Base-by-base conservation (phyloP, 2,797 vertebrate species). In the Macroramphosus scolopax region DNA sequence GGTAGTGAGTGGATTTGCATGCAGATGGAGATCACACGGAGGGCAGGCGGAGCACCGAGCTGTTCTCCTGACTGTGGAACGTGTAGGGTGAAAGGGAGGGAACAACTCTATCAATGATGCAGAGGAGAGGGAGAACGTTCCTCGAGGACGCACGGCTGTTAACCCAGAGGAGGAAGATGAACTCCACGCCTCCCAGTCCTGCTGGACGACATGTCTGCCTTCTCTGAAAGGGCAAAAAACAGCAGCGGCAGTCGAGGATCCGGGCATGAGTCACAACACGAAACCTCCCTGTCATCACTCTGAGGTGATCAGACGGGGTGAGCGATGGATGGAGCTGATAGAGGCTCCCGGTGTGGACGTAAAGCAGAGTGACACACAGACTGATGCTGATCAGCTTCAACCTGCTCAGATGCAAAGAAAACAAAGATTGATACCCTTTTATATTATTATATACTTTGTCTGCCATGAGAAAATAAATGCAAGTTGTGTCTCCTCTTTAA, bases 291-390 rank as follows among this genome's bases (percentile, higher is more conserved):
- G 14, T 38, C 45, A 45, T 54, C 49, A 28, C 25, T 16, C 35
- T 8, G 22, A 63, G 58, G 38, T 48, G 26, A 49, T 22, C 38
- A 32, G 36, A 66, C 13, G 44, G 10, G 29, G 18, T 33, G 44
- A 36, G 43, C 3, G 2, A 33, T 38, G 55, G 22, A 38, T 38
- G 44, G 4, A 3, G 8, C 10, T 6, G 6, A 3, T 6, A 22
- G 3, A 22, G 20, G 3, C 3, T 6, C 20, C 3, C 20, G 6
- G 20, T 3, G 20, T 3, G 6, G 20, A 22, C 20, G 6, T 6
- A 6, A 22, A 6, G 20, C 3, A 3, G 6, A 6, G 20, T 6
- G 6, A 6, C 20, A 3, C 20, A 22, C 20, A 22, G 20, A 3
- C 20, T 22, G 3, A 13, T 5, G 12, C 12, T 14, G n/a, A 6